Evolutionary conservation across 2,797 vertebrate genomes (phyloP), one percentile per base, ranked within the genome.

Genomic region (Austrolebias charrua): DNA sequence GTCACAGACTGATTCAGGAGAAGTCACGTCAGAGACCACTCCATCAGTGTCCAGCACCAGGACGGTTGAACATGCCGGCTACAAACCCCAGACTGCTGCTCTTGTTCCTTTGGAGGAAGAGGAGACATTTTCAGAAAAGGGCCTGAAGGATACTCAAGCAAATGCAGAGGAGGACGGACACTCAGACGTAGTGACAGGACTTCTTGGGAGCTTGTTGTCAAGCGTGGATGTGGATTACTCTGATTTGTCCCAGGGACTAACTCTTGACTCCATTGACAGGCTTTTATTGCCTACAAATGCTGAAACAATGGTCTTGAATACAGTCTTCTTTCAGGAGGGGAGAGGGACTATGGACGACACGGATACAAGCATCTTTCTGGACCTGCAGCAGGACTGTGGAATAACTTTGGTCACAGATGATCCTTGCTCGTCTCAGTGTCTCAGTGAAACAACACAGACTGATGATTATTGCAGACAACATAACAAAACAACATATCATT

Each of bases 11-110:
- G 49, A 12, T 54, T 47, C n/a, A 2, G 45, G 16, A 20, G 51
- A 13, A 12, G 3, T 14, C 0, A 6, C 44, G 0, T 43, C 2
- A 4, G 63, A 66, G 19, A 29, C 47, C 0, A 31, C 62, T 45
- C 11, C 33, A 4, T 43, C 64, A 0, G 15, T 2, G 8, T 33
- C 70, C 12, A 56, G 66, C 7, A n/a, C 43, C 0, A 44, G 31
- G 63, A 58, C 47, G 0, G 44, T 7, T 9, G 64, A 79, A 3
- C 46, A 69, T 15, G 60, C 75, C 0, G 80, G 82, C 40, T 98
- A 98, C 82, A 94, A 91, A 57, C 95, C 95, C 1, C 96, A 98
- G 72, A 63, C 69, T 56, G 76, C 75, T 0, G 2, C 13, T 0
- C 2, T 42, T 61, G 45, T 18, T 4, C 50, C 0, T n/a, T 40